A percentile compares a stretch with the other conserved stretches of the same genome.
These are phyloP conservation scores for Epinotia nisella DNA, from an alignment of 2,888 invertebrate species.

Conservation along the genomic window DNA sequence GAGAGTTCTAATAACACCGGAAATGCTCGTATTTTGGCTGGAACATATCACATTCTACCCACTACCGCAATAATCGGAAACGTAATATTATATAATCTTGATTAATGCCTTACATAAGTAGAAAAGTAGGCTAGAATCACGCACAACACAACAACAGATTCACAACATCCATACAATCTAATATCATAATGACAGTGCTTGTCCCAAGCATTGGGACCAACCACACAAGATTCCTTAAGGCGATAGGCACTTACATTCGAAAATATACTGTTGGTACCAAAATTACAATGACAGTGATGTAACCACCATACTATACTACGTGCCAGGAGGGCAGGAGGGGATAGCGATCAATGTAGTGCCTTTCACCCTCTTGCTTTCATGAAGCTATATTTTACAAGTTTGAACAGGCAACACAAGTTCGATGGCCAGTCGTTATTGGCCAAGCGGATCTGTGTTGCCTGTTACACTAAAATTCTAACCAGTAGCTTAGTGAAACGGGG, in stretches of 20 bases:
- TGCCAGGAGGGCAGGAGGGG: background rate
- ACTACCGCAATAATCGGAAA: slow-evolving; percentile 35
- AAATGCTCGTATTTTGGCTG: slow-evolving; percentile 8
- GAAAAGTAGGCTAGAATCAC: slow-evolving; percentile 26
- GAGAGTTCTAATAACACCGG: slow-evolving; percentile 8
- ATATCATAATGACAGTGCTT: slow-evolving; percentile 2
- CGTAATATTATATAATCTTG: slow-evolving; percentile 5
- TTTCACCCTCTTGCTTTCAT: too few relatives aligned
- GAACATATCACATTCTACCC: slow-evolving; percentile 17
- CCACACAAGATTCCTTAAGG: background rate
- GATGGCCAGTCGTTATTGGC: too few relatives aligned
- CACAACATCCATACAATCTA: slow-evolving; percentile 32
- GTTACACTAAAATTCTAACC: too few relatives aligned
- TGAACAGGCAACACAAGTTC: too few relatives aligned
- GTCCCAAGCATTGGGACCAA: slow-evolving; percentile 1
- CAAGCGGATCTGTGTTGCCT: too few relatives aligned
- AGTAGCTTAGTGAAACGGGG: too few relatives aligned
- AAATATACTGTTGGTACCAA: background rate
- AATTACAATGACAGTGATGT: background rate
- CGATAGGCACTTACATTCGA: slow-evolving; percentile 16
- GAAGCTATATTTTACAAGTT: too few relatives aligned
- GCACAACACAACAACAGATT: slow-evolving; percentile 31
- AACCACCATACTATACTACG: background rate
- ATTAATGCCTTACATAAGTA: slow-evolving; percentile 23
- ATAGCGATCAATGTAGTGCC: too few relatives aligned